A percentile compares a stretch with the other conserved stretches of the same genome.
Evolutionary conservation across 2,113 vertebrate genomes (phyloP).

Genomic region (Aix galericulata): DNA sequence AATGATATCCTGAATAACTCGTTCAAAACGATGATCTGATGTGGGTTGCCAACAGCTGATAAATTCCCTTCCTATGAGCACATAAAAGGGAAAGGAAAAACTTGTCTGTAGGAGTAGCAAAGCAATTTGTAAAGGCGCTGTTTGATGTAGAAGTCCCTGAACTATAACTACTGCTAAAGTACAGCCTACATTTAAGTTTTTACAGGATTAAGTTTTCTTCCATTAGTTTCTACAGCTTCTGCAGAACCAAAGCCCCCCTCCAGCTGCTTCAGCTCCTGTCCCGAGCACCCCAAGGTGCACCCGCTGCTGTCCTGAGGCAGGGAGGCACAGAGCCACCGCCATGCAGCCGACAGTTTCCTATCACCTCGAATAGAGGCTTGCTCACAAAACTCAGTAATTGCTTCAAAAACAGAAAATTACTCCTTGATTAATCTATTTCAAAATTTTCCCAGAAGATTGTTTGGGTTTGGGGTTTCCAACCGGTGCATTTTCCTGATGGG

Average conservation of each 20-base stretch:
- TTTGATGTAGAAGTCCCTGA: not conserved
- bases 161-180: not conserved
- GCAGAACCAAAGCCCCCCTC: not conserved
- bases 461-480: not conserved
- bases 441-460: not conserved
- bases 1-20: not conserved
- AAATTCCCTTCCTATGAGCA: not conserved
- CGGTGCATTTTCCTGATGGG: not conserved
- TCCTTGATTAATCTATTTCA: not conserved
- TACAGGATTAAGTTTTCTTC: not conserved
- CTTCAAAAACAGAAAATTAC: not conserved
- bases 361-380: not conserved
- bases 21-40: not conserved
- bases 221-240: not conserved
- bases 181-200: not conserved
- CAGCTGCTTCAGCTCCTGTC: not conserved
- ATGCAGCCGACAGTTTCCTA: not conserved
- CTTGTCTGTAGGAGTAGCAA: not conserved
- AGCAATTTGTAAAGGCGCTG: not conserved
- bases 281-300: no score
- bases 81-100: not conserved
- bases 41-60: not conserved
- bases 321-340: not conserved
- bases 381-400: not conserved
- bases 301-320: not conserved